A percentile compares a stretch with the other conserved stretches of the same genome.
Evolutionary conservation across 2,888 invertebrate genomes (phyloP).

Genomic region (Diaphora mendica): DNA sequence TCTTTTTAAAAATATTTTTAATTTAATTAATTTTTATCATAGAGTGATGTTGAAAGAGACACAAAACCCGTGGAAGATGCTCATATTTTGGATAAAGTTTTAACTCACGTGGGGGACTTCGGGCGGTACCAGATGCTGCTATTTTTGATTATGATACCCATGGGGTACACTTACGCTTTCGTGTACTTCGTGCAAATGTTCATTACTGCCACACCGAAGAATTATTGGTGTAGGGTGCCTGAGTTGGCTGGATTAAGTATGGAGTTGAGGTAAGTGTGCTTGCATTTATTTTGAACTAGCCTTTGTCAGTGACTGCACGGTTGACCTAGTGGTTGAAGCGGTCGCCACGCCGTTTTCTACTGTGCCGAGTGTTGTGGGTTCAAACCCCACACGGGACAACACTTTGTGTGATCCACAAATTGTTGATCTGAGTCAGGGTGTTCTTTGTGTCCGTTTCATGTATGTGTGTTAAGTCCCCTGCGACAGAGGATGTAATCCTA

Average conservation of each 20-base stretch:
- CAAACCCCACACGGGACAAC: no score
- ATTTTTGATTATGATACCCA: constrained; percentile 69
- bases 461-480: no score
- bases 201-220: constrained; percentile 70
- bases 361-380: no score
- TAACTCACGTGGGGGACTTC: constrained; percentile 68
- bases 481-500: no score
- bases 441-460: no score
- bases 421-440: no score
- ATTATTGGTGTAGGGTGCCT: constrained; percentile 73
- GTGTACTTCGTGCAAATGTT: constrained; percentile 78
- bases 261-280: constrained; percentile 62
- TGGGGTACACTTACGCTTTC: constrained; percentile 72
- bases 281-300: background rate
- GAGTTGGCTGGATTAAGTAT: constrained; percentile 64
- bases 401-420: no score
- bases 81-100: constrained; percentile 64
- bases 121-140: constrained; percentile 72
- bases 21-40: background rate
- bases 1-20: no score
- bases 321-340: no score
- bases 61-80: background rate
- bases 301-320: no score
- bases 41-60: background rate
- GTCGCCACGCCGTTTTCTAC: no score